Percentiles rank a stretch among this genome's conserved stretches.
Evolutionary conservation across 2,888 invertebrate species (phyloP).

Genomic region (Torymus tubicola): DNA sequence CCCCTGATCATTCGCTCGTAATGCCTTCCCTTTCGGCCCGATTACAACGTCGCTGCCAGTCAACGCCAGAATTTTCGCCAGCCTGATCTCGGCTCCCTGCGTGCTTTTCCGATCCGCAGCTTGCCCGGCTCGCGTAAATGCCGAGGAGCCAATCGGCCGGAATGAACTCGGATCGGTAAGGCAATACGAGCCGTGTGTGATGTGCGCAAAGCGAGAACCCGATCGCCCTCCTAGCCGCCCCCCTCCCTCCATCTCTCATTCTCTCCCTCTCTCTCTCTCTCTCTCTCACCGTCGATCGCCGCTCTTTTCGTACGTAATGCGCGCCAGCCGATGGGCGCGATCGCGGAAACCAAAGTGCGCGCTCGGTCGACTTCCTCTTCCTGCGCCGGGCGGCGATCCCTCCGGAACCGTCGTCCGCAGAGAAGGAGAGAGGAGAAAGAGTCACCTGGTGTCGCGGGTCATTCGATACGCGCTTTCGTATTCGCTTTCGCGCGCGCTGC

Average conservation of each 20-base stretch:
- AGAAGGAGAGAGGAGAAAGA: conserved; percentile 52
- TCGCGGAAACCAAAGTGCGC: conserved; percentile 33
- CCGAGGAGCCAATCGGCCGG: conserved; percentile 72
- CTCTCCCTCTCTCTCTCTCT: not conserved
- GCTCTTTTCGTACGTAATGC: too few species aligned
- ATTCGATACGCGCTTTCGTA: conserved; percentile 7
- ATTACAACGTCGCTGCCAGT: conserved; percentile 68
- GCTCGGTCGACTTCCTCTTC: conserved; percentile 74
- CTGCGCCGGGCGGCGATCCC: conserved; percentile 72
- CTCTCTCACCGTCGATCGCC: too few species aligned
- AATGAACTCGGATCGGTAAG: conserved; percentile 65
- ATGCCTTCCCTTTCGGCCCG: conserved; percentile 74
- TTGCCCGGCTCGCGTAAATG: conserved; percentile 63
- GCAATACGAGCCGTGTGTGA: conserved; percentile 63
- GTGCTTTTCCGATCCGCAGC: conserved; percentile 39
- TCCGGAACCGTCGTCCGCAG: conserved; percentile 35
- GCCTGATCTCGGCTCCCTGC: conserved; percentile 44
- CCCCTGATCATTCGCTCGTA: conserved; percentile 73
- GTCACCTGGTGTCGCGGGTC: conserved; percentile 68
- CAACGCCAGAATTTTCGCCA: conserved; percentile 59
- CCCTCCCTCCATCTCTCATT: conserved; percentile 58
- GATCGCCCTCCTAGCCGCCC: conserved; percentile 1
- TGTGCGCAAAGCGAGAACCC: conserved; percentile 50
- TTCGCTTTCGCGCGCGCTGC: conserved; percentile 7
- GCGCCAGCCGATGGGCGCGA: too few species aligned